phyloP scores from a whole-genome alignment of 2,797 vertebrate genomes.

The Florisuga fusca region DNA sequence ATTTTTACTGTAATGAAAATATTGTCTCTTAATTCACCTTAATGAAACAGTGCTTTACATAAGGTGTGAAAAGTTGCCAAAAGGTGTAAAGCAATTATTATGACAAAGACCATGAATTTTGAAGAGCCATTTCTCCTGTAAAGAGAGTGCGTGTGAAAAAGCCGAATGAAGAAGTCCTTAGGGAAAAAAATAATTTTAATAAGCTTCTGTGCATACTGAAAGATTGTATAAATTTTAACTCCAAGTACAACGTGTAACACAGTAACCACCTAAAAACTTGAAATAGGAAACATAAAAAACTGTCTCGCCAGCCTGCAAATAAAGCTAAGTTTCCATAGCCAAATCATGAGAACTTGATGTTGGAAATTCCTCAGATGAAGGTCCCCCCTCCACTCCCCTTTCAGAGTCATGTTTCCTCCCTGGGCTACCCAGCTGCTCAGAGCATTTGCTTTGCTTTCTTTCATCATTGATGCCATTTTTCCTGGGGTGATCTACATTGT shows the following conservation, averaged over 20 bases:
- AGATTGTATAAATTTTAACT: conserved; percentile 47
- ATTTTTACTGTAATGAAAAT: conserved; percentile 65
- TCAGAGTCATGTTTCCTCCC: fast-evolving
- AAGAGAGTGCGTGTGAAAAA: conserved; percentile 57
- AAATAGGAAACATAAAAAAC: not conserved
- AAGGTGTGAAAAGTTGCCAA: conserved; percentile 72
- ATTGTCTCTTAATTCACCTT: conserved; percentile 64
- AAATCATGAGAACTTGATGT: not conserved
- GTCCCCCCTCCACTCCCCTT: not conserved
- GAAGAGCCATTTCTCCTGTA: conserved; percentile 64
- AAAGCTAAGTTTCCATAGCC: not conserved
- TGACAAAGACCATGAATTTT: conserved; percentile 72
- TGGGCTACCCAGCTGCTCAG: not conserved
- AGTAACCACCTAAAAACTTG: conserved; percentile 35
- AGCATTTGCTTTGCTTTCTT: not conserved
- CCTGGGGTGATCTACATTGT: not conserved
- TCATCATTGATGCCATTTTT: not conserved
- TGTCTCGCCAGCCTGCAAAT: not conserved
- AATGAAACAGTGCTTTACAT: conserved; percentile 63
- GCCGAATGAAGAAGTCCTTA: conserved; percentile 62
- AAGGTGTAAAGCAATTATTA: conserved; percentile 75
- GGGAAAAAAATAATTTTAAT: conserved; percentile 76
- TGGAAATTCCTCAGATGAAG: not conserved
- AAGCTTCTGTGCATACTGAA: conserved; percentile 61
- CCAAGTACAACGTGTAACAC: not conserved